Evolutionary conservation across 35 echinoderm and acorn worm genomes (phyloP).

Genomic region (Strongylocentrotus purpuratus): DNA sequence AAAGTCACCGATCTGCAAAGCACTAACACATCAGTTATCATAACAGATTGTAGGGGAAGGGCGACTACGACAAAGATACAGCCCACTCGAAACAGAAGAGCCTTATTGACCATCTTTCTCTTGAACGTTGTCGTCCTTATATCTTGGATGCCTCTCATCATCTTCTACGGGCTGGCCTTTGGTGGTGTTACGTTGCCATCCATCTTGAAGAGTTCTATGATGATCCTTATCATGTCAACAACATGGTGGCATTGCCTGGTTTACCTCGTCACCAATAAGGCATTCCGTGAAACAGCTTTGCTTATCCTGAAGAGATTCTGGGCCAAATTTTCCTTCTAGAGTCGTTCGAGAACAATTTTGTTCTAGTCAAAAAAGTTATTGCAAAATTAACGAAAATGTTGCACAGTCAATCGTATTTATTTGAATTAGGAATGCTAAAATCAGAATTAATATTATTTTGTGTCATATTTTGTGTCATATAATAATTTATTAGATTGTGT

Average conservation of each 20-base stretch:
- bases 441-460: too few species aligned
- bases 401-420: too few species aligned
- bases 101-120: neutral
- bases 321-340: neutral
- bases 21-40: neutral
- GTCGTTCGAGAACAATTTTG: too few species aligned
- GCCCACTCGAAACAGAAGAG: neutral
- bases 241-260: neutral
- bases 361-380: too few species aligned
- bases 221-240: neutral
- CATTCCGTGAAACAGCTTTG: neutral
- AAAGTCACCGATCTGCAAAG: neutral
- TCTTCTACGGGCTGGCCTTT: neutral
- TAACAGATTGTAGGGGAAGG: neutral
- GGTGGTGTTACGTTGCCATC: neutral
- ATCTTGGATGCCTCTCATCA: neutral
- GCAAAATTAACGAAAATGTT: too few species aligned
- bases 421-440: too few species aligned
- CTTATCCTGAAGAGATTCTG: neutral
- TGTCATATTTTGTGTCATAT: too few species aligned
- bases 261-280: neutral
- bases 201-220: neutral
- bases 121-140: neutral
- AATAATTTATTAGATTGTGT: too few species aligned
- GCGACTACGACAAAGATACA: neutral